Conservation (phyloP, 2,113 vertebrate genomes). For the Malurus alboscapulatus region DNA sequence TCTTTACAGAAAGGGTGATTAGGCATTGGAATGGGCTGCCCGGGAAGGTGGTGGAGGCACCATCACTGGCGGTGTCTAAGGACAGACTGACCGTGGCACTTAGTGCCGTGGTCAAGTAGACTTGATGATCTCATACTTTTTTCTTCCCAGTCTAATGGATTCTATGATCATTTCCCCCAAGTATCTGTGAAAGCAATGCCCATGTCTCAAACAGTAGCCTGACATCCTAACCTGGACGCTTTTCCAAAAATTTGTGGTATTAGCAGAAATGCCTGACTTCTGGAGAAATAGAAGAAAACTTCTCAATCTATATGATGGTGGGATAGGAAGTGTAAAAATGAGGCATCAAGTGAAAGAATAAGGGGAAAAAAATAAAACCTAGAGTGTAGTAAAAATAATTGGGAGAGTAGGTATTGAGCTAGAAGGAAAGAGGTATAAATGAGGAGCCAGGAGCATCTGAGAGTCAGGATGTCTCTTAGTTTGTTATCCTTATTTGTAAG, state of each 20-base stretch:
- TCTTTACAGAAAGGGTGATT: too few species aligned
- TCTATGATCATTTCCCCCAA: too few species aligned
- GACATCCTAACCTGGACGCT: fast-evolving
- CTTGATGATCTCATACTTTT: neutral
- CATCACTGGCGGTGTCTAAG: neutral
- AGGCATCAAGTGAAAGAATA: neutral
- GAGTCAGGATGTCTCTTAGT: too few species aligned
- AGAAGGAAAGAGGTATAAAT: neutral
- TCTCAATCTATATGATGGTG: too few species aligned
- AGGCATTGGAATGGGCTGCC: neutral
- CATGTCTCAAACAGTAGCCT: fast-evolving
- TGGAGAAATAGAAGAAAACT: neutral
- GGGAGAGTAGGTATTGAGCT: neutral
- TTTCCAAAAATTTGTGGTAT: fast-evolving
- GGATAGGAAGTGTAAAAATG: too few species aligned
- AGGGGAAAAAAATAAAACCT: too few species aligned
- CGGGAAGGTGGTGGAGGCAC: neutral
- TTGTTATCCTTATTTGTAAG: too few species aligned
- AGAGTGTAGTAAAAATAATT: neutral
- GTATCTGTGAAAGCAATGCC: fast-evolving
- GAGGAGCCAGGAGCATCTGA: neutral
- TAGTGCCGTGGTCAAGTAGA: neutral
- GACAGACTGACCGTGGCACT: neutral
- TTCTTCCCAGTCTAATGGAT: neutral
- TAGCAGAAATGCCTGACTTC: too few species aligned